Evolutionary conservation across 2,113 vertebrate genomes (phyloP).

Genomic region (Dipodomys stephensi): DNA sequence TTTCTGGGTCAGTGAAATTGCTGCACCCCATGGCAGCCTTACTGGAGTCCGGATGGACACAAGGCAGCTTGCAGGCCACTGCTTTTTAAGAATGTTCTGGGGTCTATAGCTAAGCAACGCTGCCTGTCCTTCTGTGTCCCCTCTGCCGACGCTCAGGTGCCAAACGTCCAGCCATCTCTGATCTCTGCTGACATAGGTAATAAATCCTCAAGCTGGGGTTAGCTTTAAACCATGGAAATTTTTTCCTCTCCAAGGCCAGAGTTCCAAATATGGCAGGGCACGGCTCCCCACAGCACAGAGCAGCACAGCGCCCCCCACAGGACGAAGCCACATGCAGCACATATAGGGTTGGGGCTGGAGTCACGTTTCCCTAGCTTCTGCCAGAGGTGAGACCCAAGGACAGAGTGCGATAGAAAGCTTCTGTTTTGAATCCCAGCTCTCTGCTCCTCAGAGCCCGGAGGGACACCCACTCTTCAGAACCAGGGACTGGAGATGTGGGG

Average conservation of each 20-base stretch:
- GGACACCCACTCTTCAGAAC: neutral
- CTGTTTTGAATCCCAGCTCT: neutral
- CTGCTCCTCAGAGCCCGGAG: neutral
- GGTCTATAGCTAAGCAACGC: neutral
- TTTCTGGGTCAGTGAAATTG: neutral
- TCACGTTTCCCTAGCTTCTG: neutral
- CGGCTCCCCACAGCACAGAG: neutral
- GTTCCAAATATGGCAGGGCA: neutral
- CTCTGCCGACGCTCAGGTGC: neutral
- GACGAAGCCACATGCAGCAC: accelerated
- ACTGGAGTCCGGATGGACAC: neutral
- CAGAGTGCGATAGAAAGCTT: neutral
- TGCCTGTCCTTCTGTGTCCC: neutral
- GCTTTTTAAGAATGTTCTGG: neutral
- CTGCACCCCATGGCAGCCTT: neutral
- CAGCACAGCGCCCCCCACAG: neutral
- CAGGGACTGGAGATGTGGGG: neutral
- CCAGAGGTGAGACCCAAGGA: neutral
- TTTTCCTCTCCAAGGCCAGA: neutral
- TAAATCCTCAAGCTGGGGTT: no score
- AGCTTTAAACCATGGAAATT: neutral
- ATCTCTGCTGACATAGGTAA: no score
- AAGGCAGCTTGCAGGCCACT: neutral
- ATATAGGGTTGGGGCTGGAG: no score
- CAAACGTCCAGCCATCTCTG: accelerated